Conservation (phyloP, 2,113 vertebrate genomes). For the Taurulus bubalis region DNA sequence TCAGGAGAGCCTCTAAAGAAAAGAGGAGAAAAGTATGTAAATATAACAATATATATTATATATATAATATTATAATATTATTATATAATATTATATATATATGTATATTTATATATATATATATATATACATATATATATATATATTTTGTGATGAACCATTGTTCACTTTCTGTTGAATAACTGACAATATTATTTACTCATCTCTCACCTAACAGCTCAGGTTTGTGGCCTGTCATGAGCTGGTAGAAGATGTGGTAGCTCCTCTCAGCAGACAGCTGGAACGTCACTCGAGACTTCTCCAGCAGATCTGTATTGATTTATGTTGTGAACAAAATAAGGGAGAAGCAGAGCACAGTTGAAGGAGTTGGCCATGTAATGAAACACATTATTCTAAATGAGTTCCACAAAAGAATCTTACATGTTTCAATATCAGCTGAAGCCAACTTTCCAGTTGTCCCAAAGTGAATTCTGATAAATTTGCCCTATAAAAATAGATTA, state of each 20-base stretch:
- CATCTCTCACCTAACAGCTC: conserved; percentile 68
- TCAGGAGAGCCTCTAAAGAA: conserved; percentile 78
- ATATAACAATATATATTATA: not conserved
- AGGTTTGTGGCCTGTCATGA: conserved; percentile 80
- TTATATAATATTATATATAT: not conserved
- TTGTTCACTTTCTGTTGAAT: not conserved
- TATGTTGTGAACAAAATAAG: not conserved
- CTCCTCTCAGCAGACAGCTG: conserved; percentile 82
- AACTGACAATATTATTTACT: not conserved
- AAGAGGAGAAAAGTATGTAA: not conserved
- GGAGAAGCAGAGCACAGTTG: not conserved
- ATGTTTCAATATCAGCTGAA: conserved; percentile 97
- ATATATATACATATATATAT: not conserved
- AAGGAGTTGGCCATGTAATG: not conserved
- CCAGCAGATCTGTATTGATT: conserved; percentile 74
- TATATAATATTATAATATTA: too few species aligned
- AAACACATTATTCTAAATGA: not conserved
- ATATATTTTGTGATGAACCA: not conserved
- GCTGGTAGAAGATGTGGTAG: conserved; percentile 83
- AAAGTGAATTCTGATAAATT: conserved; percentile 96
- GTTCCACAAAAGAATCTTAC: conserved; percentile 78
- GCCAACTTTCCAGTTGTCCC: conserved; percentile 92
- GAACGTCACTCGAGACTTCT: conserved; percentile 70
- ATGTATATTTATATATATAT: not conserved
- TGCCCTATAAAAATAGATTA: conserved; percentile 78